Evolutionary conservation across 2,797 vertebrate species (phyloP), one percentile per base, ranked within the genome.

Genomic region (Sciurus carolinensis): DNA sequence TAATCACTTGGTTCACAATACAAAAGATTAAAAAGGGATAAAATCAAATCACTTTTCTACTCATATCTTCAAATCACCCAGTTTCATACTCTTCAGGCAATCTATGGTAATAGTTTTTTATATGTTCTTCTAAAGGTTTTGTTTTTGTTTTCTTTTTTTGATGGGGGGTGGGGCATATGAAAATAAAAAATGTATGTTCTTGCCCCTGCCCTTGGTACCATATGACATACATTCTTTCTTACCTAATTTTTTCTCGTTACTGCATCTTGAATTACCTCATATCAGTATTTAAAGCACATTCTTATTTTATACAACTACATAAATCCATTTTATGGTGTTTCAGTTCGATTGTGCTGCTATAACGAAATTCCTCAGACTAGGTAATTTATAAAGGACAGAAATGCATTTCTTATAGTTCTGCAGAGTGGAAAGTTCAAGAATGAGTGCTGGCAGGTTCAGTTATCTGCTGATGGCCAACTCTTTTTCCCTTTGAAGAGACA

Each of bases 231-330:
- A 18, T 80, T 79, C 13, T 88, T 52, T 44, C 44, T 85, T 42
- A 67, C 44, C 64, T 84, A 28, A 39, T 52, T 54, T 71, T 59
- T 62, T 82, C 54, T 28, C 17, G 3, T 47, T 76, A 72, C 12
- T 88, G 1, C 88, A 39, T 69, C 22, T 96, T 92, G 24, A 12
- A 30, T 85, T 93, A 88, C 91, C 80, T 17, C 28, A 39, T 90
- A 42, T 67, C 42, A 71, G 73, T 76, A 30, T 39, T n/a, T 83
- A 59, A 92, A 80, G 22, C 54, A 1, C 33, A 81, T 87, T 79
- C 57, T 91, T 89, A 11, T 93, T 96, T 93, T 88, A 66, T 75
- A 54, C 3, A 73, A 30, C 22, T 80, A 20, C 5, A 3, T 87
- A 76, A 90, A 39, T 69, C 5, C 24, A 26, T 83, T 73, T 83